phyloP scores from a whole-genome alignment of 1,140 invertebrate species.

The Triops cancriformis region DNA sequence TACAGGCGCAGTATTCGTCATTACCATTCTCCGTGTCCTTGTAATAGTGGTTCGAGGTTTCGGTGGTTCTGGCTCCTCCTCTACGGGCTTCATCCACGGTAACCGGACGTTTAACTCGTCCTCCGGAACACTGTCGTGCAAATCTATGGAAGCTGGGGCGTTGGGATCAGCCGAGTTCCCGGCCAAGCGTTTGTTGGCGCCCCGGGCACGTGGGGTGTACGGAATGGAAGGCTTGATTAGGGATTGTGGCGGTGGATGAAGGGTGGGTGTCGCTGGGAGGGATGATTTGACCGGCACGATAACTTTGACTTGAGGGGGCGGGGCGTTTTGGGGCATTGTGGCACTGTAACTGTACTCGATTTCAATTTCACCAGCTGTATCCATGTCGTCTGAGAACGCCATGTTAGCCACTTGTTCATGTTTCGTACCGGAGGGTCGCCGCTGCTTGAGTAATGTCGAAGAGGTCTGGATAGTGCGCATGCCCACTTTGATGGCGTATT shows the following conservation, averaged over 20 bases:
- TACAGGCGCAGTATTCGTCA: neutral
- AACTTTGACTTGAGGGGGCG: constrained; percentile 11
- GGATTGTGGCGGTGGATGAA: neutral
- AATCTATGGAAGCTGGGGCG: neutral
- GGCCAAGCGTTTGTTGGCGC: neutral
- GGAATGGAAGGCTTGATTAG: constrained; percentile 16
- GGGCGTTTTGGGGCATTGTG: neutral
- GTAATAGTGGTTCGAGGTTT: neutral
- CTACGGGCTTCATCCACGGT: constrained; percentile 20
- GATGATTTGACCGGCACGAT: constrained; percentile 16
- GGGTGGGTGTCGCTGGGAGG: neutral
- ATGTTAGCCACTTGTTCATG: neutral
- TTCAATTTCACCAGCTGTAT: constrained; percentile 7
- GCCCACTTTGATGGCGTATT: neutral
- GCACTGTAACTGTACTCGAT: neutral
- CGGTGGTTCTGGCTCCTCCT: constrained; percentile 1
- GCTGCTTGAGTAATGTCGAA: neutral
- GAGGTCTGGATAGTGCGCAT: neutral
- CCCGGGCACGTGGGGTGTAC: constrained; percentile 18
- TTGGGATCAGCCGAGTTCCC: neutral
- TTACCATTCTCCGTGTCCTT: neutral
- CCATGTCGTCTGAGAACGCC: neutral
- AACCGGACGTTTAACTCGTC: constrained; percentile 13
- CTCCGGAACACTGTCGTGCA: constrained; percentile 13
- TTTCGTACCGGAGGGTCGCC: neutral